phyloP scores from a whole-genome alignment of 2,888 invertebrate genomes.

The Vandiemenella viatica region DNA sequence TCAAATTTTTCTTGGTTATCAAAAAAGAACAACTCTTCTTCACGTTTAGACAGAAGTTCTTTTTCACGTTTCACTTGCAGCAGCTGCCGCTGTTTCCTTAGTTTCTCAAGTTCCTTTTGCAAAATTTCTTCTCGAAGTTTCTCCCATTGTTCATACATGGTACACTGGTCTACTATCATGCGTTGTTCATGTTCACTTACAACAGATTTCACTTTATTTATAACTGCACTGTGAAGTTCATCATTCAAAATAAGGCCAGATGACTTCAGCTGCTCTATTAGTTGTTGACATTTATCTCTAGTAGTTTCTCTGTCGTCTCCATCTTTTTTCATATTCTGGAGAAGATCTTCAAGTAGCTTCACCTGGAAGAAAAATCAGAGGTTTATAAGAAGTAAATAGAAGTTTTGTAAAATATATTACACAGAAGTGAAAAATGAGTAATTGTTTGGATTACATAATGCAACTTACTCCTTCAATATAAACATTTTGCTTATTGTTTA shows the following conservation, averaged over 20 bases:
- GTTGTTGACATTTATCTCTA: slow-evolving; percentile 1
- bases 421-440: not conserved
- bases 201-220: slow-evolving; percentile 16
- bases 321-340: slow-evolving; percentile 13
- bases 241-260: slow-evolving; percentile 1
- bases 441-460: slow-evolving; percentile 13
- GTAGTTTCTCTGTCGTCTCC: slow-evolving; percentile 11
- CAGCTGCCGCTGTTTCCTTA: slow-evolving; percentile 33
- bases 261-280: slow-evolving; percentile 11
- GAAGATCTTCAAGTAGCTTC: slow-evolving; percentile 34
- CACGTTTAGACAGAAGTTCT: slow-evolving; percentile 40
- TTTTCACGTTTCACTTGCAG: slow-evolving; percentile 43
- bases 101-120: slow-evolving; percentile 39
- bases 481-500: slow-evolving; percentile 24
- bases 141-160: slow-evolving; percentile 44
- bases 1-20: slow-evolving; percentile 64
- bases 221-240: slow-evolving; percentile 10
- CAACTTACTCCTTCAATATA: slow-evolving; percentile 27
- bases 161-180: slow-evolving; percentile 41
- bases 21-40: slow-evolving; percentile 51
- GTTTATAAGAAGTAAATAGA: not conserved
- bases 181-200: slow-evolving; percentile 38
- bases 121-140: slow-evolving; percentile 38
- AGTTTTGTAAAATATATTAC: not conserved
- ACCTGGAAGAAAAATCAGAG: slow-evolving; percentile 12